Conservation (phyloP, 2,113 vertebrate species). For the Vulpes ferrilata region DNA sequence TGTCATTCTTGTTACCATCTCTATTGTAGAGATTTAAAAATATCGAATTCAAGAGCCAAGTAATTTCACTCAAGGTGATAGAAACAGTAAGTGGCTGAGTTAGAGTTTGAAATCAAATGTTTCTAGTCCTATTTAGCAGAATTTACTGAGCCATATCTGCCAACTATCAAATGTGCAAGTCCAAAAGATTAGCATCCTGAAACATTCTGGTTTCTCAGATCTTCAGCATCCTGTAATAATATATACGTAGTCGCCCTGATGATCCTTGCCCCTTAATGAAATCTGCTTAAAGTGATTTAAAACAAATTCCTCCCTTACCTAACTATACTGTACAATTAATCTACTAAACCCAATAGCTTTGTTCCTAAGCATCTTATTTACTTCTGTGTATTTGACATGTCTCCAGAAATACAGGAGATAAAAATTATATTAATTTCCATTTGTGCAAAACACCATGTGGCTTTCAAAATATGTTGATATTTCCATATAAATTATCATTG, state of each 20-base stretch:
- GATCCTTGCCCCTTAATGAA: not conserved
- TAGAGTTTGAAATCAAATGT: constrained; percentile 31
- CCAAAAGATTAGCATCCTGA: not conserved
- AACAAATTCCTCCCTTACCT: not conserved
- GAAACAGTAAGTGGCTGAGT: not conserved
- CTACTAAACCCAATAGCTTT: not conserved
- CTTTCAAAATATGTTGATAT: not conserved
- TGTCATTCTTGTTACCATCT: not conserved
- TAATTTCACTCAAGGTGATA: not conserved
- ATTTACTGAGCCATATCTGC: not conserved
- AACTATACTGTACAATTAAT: not conserved
- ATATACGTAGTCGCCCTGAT: not conserved
- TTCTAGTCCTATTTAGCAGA: not conserved
- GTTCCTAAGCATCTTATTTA: not conserved
- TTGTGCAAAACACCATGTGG: not conserved
- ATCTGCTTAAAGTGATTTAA: not conserved
- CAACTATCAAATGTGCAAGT: not conserved
- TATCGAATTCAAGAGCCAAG: not conserved
- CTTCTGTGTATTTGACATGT: not conserved
- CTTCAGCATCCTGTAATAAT: not conserved
- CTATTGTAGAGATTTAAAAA: not conserved
- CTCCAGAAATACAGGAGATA: not conserved
- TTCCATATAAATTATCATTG: not conserved
- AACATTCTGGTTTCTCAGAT: not conserved
- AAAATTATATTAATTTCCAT: constrained; percentile 2